Percentiles rank a stretch among this genome's conserved stretches.
Evolutionary conservation across 2,113 vertebrate species (phyloP).

Genomic region (Cardinalis cardinalis): DNA sequence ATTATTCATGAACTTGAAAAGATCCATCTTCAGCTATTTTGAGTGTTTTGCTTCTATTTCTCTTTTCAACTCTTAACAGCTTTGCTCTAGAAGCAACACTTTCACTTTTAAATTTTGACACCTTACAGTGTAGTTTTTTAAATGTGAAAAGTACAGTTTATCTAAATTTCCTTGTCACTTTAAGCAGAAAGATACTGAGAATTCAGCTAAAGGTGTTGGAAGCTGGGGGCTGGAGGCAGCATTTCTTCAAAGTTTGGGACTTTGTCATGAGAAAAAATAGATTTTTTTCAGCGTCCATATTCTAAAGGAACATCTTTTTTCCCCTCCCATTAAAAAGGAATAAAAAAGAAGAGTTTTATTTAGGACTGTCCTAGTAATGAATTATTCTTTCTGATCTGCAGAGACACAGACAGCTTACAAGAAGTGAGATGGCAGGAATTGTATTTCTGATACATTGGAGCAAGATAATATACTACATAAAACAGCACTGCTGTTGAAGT

Average conservation of each 20-base stretch:
- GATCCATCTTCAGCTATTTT: constrained; percentile 5
- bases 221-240: not conserved
- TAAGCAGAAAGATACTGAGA: not conserved
- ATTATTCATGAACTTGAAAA: not conserved
- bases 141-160: constrained; percentile 25
- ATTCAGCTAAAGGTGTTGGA: not conserved
- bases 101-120: constrained; percentile 14
- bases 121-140: not conserved
- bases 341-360: not conserved
- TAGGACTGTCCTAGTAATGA: not conserved
- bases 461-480: not conserved
- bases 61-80: constrained; percentile 25
- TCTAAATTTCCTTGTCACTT: constrained; percentile 6
- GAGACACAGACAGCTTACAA: not conserved
- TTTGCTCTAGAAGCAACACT: constrained; percentile 21
- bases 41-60: not conserved
- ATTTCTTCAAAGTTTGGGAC: not conserved
- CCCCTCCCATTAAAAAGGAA: not conserved
- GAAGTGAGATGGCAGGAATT: not conserved
- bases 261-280: not conserved
- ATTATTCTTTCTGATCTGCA: not conserved
- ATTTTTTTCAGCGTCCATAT: not conserved
- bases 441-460: not conserved
- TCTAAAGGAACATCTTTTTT: not conserved
- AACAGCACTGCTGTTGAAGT: not conserved